A percentile compares a stretch with the other conserved stretches of the same genome.
Evolutionary conservation across 1,140 invertebrate genomes (phyloP).

Genomic region (Chrysomallon squamiferum): DNA sequence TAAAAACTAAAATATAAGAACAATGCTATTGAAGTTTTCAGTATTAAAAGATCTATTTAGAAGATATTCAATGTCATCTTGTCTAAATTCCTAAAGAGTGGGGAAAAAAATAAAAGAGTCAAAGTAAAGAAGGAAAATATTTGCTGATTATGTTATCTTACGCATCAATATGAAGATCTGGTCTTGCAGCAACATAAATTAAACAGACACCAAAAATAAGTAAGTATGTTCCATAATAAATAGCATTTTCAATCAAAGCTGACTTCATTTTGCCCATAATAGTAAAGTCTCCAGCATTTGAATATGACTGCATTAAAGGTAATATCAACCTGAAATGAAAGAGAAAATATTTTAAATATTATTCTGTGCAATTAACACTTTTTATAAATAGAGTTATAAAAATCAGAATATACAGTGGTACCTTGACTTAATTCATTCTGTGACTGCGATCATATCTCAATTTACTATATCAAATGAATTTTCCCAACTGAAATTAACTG

Average conservation of each 20-base stretch:
- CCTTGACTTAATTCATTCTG: too few species aligned
- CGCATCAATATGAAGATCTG: conserved; percentile 88
- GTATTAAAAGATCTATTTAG: background rate
- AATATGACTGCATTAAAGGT: conserved; percentile 99
- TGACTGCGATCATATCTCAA: too few species aligned
- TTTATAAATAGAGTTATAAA: too few species aligned
- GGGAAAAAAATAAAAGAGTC: background rate
- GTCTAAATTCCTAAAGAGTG: background rate
- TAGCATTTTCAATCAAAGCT: conserved; percentile 94
- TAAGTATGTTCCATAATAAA: conserved; percentile 97
- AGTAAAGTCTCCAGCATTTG: conserved; percentile 97
- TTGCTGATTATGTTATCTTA: conserved; percentile 56
- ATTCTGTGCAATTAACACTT: too few species aligned
- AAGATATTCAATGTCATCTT: background rate
- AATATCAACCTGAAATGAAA: conserved; percentile 79
- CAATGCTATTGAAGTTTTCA: too few species aligned
- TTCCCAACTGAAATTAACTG: too few species aligned
- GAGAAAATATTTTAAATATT: too few species aligned
- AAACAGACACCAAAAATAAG: conserved; percentile 93
- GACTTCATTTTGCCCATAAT: conserved; percentile 93
- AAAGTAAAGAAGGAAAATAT: background rate
- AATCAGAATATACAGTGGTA: too few species aligned
- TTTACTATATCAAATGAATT: too few species aligned
- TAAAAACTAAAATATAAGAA: too few species aligned
- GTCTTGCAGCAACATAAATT: conserved; percentile 92